These are phyloP conservation scores for Nansenia antarctica DNA, from an alignment of 2,113 vertebrate species.

Conservation along the genomic window DNA sequence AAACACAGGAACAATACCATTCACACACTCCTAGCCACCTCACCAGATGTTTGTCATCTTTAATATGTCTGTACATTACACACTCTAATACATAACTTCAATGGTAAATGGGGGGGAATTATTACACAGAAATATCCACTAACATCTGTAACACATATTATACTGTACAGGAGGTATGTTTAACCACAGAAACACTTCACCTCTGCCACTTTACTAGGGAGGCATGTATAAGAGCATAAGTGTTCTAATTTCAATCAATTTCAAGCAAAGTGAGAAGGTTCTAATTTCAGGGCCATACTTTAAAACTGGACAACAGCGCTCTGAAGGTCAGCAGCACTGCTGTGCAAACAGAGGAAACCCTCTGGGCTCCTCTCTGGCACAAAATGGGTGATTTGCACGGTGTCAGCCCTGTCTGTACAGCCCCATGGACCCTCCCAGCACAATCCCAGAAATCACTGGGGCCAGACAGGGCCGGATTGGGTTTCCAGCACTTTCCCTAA, in stretches of 20 bases:
- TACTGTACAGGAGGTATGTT: constrained; percentile 3
- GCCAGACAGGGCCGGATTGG: constrained; percentile 43
- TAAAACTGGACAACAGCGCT: constrained; percentile 32
- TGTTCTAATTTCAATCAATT: constrained; percentile 14
- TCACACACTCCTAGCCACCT: constrained; percentile 14
- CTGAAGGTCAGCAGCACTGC: constrained; percentile 27
- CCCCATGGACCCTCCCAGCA: constrained; percentile 30
- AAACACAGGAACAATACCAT: background rate
- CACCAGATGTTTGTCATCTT: background rate
- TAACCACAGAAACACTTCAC: background rate
- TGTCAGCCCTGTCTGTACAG: constrained; percentile 27
- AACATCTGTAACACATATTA: constrained; percentile 4
- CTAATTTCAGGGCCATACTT: constrained; percentile 36
- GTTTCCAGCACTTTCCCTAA: constrained; percentile 64
- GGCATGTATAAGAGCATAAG: constrained; percentile 1
- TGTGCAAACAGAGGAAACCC: constrained; percentile 41
- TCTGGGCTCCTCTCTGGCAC: constrained; percentile 29
- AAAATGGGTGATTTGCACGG: constrained; percentile 48
- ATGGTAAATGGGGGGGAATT: background rate
- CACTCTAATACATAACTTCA: background rate
- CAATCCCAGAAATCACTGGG: constrained; percentile 47
- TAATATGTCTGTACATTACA: background rate
- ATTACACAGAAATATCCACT: background rate
- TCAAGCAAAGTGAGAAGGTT: constrained; percentile 19
- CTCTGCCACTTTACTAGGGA: background rate